These are phyloP conservation scores for Alosa alosa DNA, from an alignment of 2,113 vertebrate genomes.

Conservation along the genomic window DNA sequence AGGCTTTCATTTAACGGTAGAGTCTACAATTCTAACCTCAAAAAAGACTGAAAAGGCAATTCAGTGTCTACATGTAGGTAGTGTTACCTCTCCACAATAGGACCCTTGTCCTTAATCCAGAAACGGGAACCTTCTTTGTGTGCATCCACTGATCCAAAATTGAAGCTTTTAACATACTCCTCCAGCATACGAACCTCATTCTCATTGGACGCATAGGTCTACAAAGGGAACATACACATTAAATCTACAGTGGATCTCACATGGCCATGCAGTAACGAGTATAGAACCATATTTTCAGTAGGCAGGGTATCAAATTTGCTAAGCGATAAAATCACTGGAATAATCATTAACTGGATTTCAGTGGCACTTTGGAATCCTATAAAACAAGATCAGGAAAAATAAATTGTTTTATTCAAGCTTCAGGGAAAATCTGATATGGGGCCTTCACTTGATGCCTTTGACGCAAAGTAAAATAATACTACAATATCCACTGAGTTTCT, in stretches of 20 bases:
- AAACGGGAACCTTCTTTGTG: slow-evolving; percentile 87
- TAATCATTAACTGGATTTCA: not conserved
- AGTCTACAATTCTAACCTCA: not conserved
- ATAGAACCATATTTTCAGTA: not conserved
- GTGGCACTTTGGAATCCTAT: not conserved
- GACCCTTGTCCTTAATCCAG: slow-evolving; percentile 91
- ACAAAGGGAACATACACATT: not conserved
- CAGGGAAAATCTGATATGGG: not conserved
- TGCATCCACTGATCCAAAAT: slow-evolving; percentile 79
- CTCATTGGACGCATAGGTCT: slow-evolving; percentile 80
- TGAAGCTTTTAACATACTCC: slow-evolving; percentile 81
- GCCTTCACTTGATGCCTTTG: not conserved
- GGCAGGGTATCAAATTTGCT: not conserved
- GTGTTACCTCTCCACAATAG: slow-evolving; percentile 86
- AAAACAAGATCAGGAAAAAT: not conserved
- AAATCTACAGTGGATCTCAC: not conserved
- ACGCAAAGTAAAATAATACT: not conserved
- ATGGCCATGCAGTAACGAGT: not conserved
- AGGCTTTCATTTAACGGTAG: too few relatives aligned
- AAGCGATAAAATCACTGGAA: not conserved
- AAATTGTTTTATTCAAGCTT: not conserved
- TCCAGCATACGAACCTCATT: slow-evolving; percentile 82
- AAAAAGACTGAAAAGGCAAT: not conserved
- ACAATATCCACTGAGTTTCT: not conserved
- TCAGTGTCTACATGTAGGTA: not conserved